Base-by-base conservation (phyloP, 2,888 invertebrate genomes). In the Linnaemya vulpina region DNA sequence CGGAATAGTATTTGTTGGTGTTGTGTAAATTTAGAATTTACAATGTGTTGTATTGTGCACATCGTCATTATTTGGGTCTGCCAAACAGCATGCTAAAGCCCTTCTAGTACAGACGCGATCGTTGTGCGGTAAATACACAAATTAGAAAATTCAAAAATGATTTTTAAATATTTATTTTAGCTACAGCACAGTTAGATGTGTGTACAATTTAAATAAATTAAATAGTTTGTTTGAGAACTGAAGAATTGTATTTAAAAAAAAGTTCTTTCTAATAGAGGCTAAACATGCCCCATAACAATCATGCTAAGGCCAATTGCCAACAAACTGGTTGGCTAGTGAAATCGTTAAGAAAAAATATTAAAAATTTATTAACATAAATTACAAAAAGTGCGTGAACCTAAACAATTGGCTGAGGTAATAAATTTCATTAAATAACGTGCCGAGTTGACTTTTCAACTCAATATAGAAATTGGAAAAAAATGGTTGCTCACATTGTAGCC, bases 21-120 rank as follows among this genome's bases (percentile, higher is more conserved):
- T 51, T 70, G 35, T 40, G 43, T 25, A 43, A 40, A 43, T 67
- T 80, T 80, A 73, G 65, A 80, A 55, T 35, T 43, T 30, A 79
- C 78, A 83, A 73, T 67, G 46, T 70, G 68, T 43, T 60, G 51
- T 55, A 70, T 63, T 83, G 68, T 79, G 74, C 63, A 75, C 79
- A 74, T 43, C 55, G 30, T 13, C 46, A 40, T 77, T 60, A 40
- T 77, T 73, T 75, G 55, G 76, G 51, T 80, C 79, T 75, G 82
- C 74, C 40, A 82, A 71, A 85, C 60, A 53, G 60, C 58, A 82
- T 53, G 79, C 25, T 78, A 71, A 58, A 85, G 85, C 85, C 85
- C 82, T 85, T 85, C 78, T 82, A 85, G 85, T 85, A 79, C 49
- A 70, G 70, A 82, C 70, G 65, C 75, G 85, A 85, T 82, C 85